Percentiles rank a stretch among this genome's conserved stretches.
phyloP scores from a whole-genome alignment of 2,888 invertebrate species.

The Aricia artaxerxes region DNA sequence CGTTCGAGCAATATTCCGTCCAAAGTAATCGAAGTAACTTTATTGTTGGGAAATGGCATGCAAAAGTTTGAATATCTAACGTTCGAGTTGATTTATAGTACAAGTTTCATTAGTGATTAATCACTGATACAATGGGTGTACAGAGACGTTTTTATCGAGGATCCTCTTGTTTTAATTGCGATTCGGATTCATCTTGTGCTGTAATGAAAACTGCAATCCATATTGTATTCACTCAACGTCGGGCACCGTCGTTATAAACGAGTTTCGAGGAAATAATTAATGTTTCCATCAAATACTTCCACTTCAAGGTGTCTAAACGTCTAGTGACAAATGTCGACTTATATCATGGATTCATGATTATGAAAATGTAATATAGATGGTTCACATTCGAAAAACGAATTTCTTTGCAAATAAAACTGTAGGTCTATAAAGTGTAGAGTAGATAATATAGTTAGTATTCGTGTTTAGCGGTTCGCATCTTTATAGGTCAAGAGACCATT shows the following conservation, averaged over 20 bases:
- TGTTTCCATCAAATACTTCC: not conserved
- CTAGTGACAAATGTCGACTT: not conserved
- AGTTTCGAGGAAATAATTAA: not conserved
- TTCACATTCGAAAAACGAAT: no score
- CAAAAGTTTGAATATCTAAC: conserved; percentile 41
- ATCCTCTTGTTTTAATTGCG: conserved; percentile 30
- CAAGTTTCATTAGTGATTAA: conserved; percentile 43
- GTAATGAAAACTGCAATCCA: conserved; percentile 31
- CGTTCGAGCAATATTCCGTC: conserved; percentile 36
- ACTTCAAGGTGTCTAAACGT: no score
- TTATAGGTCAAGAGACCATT: no score
- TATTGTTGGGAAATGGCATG: conserved; percentile 40
- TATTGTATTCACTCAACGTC: conserved; percentile 26
- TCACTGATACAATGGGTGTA: conserved; percentile 34
- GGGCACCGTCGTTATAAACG: not conserved
- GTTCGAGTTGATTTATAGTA: conserved; percentile 42
- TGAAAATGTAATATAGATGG: no score
- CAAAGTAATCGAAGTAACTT: conserved; percentile 39
- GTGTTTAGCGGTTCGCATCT: no score
- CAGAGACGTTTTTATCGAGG: conserved; percentile 28
- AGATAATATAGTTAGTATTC: no score
- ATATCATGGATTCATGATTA: no score
- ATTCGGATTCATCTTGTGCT: conserved; percentile 12
- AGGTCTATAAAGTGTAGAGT: no score
- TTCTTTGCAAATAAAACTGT: no score